Conservation (phyloP, 2,797 vertebrate genomes). For the Clarias laeviceps region DNA sequence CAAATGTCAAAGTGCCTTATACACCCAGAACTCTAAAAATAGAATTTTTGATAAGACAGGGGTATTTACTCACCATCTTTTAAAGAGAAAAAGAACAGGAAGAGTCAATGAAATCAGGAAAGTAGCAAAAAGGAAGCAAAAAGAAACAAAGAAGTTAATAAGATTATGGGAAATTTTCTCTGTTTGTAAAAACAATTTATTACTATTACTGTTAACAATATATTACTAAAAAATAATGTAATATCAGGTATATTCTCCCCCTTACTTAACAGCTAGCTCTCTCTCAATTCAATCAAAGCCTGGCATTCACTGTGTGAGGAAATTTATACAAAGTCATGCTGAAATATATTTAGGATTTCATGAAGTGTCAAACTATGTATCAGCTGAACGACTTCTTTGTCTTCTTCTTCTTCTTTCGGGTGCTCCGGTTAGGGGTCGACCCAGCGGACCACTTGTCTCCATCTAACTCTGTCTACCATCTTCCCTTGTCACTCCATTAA, state of each 20-base stretch:
- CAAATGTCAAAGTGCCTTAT: neutral
- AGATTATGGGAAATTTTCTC: neutral
- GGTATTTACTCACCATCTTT: slow-evolving; percentile 15
- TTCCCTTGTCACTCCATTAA: no score
- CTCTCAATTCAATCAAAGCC: neutral
- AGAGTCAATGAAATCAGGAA: neutral
- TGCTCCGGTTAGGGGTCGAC: no score
- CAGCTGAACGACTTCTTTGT: no score
- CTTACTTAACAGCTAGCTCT: neutral
- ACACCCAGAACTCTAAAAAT: neutral
- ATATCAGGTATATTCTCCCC: neutral
- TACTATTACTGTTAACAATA: no score
- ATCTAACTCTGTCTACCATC: no score
- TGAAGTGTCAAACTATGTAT: neutral
- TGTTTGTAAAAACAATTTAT: neutral
- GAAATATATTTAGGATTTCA: neutral
- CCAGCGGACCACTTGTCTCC: no score
- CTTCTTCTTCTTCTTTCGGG: no score
- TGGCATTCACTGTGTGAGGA: neutral
- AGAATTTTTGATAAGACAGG: neutral
- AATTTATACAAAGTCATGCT: neutral
- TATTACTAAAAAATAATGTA: neutral
- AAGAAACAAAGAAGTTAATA: neutral
- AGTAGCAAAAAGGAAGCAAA: neutral
- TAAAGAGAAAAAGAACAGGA: neutral